A percentile compares a stretch with the other conserved stretches of the same genome.
Evolutionary conservation across 1,140 invertebrate genomes (phyloP).

Genomic region (Diorhabda sublineata): DNA sequence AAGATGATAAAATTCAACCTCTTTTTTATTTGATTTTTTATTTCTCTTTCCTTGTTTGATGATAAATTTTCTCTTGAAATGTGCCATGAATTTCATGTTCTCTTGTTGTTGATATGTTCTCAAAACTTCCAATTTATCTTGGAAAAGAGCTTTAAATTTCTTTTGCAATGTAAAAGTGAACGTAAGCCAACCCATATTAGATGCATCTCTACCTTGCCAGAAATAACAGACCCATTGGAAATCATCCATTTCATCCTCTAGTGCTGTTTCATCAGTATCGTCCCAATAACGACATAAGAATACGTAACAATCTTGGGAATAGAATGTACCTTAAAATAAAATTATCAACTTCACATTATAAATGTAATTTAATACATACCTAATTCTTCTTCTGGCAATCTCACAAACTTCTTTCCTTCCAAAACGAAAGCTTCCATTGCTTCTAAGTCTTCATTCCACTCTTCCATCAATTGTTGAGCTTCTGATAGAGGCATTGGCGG

Average conservation of each 20-base stretch:
- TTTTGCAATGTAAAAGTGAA: slow-evolving; percentile 98
- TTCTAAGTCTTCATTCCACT: slow-evolving; percentile 95
- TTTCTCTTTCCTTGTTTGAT: slow-evolving; percentile 89
- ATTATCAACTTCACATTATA: background rate
- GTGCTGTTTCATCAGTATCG: slow-evolving; percentile 57
- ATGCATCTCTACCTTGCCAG: slow-evolving; percentile 96
- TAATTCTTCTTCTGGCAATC: slow-evolving; percentile 90
- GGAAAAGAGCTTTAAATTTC: slow-evolving; percentile 92
- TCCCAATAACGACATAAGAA: slow-evolving; percentile 96
- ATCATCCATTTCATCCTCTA: slow-evolving; percentile 64
- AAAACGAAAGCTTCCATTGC: slow-evolving; percentile 98
- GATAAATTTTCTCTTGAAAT: slow-evolving; percentile 94
- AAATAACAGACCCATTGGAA: slow-evolving; percentile 98
- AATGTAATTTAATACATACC: slow-evolving; percentile 53
- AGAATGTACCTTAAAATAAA: slow-evolving; percentile 65
- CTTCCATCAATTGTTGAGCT: slow-evolving; percentile 85
- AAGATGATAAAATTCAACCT: slow-evolving; percentile 91
- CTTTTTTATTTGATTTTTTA: slow-evolving; percentile 51
- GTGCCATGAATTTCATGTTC: slow-evolving; percentile 97
- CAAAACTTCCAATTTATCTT: slow-evolving; percentile 93
- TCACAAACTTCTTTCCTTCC: slow-evolving; percentile 94
- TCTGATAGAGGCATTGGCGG: slow-evolving; percentile 57
- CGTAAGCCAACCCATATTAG: slow-evolving; percentile 99
- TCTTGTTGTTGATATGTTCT: slow-evolving; percentile 97
- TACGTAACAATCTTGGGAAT: slow-evolving; percentile 95